A percentile compares a stretch with the other conserved stretches of the same genome.
Evolutionary conservation across 2,888 invertebrate species (phyloP).

Genomic region (Platynereis dumerilii): DNA sequence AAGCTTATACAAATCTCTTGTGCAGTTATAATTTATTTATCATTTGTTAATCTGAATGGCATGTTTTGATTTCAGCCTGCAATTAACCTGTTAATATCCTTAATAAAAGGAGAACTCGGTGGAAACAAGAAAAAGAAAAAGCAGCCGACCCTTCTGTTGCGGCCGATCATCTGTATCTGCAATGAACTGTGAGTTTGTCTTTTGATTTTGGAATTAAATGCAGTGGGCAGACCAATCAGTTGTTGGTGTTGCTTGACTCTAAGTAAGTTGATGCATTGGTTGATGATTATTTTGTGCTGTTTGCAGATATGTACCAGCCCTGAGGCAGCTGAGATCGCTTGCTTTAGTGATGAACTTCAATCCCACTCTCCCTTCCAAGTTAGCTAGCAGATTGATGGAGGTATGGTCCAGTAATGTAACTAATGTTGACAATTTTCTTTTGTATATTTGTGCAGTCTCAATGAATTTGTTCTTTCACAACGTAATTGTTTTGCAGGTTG

Average conservation of each 20-base stretch:
- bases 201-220: too few species aligned
- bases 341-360: constrained; percentile 75
- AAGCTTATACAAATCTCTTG: too few species aligned
- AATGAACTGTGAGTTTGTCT: constrained; percentile 83
- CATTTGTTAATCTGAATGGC: too few species aligned
- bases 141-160: constrained; percentile 66
- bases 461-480: too few species aligned
- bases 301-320: constrained; percentile 70
- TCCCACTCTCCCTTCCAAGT: constrained; percentile 64
- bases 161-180: constrained; percentile 97
- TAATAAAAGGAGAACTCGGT: constrained; percentile 67
- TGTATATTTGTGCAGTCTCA: too few species aligned
- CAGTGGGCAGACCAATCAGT: too few species aligned
- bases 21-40: too few species aligned
- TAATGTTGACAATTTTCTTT: too few species aligned
- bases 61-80: constrained; percentile 71
- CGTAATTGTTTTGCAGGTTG: constrained; percentile 61
- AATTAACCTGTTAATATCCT: constrained; percentile 84
- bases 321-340: constrained; percentile 80
- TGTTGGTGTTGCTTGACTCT: too few species aligned
- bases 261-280: too few species aligned
- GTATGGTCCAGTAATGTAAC: too few species aligned
- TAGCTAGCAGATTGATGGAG: constrained; percentile 72
- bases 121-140: constrained; percentile 48
- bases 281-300: too few species aligned